Evolutionary conservation across 2,888 invertebrate genomes (phyloP).

Genomic region (Polietes domitor): DNA sequence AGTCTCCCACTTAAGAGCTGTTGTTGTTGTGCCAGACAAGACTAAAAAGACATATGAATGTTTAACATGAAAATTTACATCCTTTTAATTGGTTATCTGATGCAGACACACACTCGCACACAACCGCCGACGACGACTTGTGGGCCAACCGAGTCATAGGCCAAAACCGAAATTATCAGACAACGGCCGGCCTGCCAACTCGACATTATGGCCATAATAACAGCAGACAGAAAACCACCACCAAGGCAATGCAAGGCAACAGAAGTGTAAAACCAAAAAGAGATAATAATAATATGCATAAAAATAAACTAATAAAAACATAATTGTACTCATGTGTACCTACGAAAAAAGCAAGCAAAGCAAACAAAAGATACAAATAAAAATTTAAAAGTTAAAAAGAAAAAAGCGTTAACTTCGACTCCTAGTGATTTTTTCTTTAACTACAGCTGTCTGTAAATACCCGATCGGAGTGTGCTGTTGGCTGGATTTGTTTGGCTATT

Average conservation of each 20-base stretch:
- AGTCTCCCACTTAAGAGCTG: slow-evolving; percentile 1
- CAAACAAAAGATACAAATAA: background rate
- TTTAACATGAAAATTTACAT: slow-evolving; percentile 37
- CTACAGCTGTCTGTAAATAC: background rate
- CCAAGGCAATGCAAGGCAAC: background rate
- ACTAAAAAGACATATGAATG: slow-evolving; percentile 20
- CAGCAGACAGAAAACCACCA: background rate
- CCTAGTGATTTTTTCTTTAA: slow-evolving; percentile 12
- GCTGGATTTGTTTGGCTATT: slow-evolving; percentile 4
- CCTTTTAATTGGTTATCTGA: slow-evolving; percentile 41
- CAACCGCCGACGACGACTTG: background rate
- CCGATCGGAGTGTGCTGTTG: slow-evolving; percentile 11
- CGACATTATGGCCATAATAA: slow-evolving; percentile 17
- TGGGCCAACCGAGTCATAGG: slow-evolving; percentile 18
- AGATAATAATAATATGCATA: slow-evolving; percentile 18
- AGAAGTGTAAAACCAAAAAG: background rate
- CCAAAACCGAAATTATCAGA: slow-evolving; percentile 20
- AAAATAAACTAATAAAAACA: slow-evolving; percentile 39
- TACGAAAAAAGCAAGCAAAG: background rate
- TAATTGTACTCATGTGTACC: slow-evolving; percentile 26
- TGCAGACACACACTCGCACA: slow-evolving; percentile 1
- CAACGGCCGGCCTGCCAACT: background rate
- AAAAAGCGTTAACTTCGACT: slow-evolving; percentile 13
- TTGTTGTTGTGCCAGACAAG: background rate
- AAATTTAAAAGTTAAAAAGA: background rate